Evolutionary conservation across 2,113 vertebrate genomes (phyloP).

Genomic region (Atlantisia rogersi): DNA sequence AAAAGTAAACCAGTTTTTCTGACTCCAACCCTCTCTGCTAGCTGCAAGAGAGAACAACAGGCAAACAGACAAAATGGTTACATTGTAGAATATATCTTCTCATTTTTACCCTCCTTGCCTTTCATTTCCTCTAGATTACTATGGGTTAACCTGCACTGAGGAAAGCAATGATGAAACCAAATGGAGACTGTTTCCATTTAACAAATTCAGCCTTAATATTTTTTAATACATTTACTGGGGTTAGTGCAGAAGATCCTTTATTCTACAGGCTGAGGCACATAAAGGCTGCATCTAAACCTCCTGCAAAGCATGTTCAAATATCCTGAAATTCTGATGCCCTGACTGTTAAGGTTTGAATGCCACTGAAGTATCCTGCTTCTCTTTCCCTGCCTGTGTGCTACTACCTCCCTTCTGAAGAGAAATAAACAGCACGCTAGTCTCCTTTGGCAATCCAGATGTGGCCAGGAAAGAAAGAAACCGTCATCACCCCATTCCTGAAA

Average conservation of each 20-base stretch:
- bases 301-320: not conserved
- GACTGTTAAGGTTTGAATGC: not conserved
- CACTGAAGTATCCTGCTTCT: not conserved
- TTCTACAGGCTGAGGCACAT: not conserved
- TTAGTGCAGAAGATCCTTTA: not conserved
- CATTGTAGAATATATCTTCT: not conserved
- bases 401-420: not conserved
- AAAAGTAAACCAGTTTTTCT: not conserved
- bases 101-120: not conserved
- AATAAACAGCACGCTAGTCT: not conserved
- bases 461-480: not conserved
- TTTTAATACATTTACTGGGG: not conserved
- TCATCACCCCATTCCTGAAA: not conserved
- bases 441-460: not conserved
- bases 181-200: not conserved
- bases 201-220: not conserved
- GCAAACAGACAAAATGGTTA: not conserved
- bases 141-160: not conserved
- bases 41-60: not conserved
- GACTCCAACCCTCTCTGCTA: not conserved
- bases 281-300: not conserved
- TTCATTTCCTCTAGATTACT: not conserved
- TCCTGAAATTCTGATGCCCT: not conserved
- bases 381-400: not conserved
- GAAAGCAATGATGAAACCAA: not conserved